Evolutionary conservation across 1,140 invertebrate species (phyloP).

Genomic region (Heliothis subflexa): DNA sequence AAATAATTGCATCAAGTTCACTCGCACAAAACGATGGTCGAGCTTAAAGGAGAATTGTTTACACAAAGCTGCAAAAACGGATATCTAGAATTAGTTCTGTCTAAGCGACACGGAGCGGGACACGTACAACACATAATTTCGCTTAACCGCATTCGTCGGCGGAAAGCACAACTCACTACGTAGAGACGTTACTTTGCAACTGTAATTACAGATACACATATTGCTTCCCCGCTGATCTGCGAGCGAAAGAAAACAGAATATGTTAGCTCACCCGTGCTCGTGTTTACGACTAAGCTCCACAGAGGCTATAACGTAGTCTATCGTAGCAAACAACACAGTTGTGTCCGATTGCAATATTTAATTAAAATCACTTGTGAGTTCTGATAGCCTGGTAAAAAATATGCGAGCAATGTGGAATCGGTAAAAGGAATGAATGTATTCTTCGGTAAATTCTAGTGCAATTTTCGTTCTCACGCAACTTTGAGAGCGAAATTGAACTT

Average conservation of each 20-base stretch:
- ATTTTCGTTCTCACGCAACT: constrained; percentile 34
- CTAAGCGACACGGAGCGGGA: constrained; percentile 36
- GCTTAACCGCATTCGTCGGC: constrained; percentile 52
- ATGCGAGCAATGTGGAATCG: neutral
- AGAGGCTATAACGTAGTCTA: neutral
- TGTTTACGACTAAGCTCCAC: constrained; percentile 1
- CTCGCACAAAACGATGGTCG: constrained; percentile 3
- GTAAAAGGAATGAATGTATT: constrained; percentile 14
- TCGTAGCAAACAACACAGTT: neutral
- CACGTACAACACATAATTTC: constrained; percentile 56
- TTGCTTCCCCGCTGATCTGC: constrained; percentile 24
- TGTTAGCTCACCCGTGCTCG: neutral
- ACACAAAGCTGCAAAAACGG: constrained; percentile 40
- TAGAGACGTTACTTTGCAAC: constrained; percentile 39
- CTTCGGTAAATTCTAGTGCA: constrained; percentile 12
- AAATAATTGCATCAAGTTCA: constrained; percentile 8
- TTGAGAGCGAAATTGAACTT: constrained; percentile 37
- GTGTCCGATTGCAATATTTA: constrained; percentile 14
- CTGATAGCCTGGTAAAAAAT: constrained; percentile 3
- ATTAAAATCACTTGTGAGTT: constrained; percentile 4
- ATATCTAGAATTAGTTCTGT: constrained; percentile 51
- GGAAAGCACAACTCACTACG: constrained; percentile 40
- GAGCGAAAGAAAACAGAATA: constrained; percentile 35
- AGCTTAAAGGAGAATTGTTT: constrained; percentile 34
- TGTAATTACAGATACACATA: constrained; percentile 42